Evolutionary conservation across 2,888 invertebrate genomes (phyloP), one percentile per base, ranked within the genome.

Genomic region (Pyrgus malvae): DNA sequence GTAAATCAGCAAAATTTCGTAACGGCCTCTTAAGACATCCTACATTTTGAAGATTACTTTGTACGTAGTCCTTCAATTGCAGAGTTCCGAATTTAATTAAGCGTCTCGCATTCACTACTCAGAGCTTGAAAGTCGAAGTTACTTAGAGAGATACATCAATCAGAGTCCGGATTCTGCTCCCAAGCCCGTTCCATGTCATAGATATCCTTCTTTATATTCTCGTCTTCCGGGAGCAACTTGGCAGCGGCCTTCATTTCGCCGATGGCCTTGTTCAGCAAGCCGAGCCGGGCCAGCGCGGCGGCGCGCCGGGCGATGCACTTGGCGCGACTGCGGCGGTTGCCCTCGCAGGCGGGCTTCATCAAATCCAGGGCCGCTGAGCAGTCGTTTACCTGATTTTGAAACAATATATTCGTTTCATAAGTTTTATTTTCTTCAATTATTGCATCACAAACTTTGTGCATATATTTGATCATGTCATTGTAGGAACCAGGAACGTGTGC

Each of bases 181-280:
- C 97, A 89, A 11, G 96, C 96, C 66, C 95, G 94, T 48, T 92
- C 92, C 92, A 95, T 94, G 64, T 95, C 95, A 63, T 93, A 91
- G 12, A 93, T 85, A 72, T 94, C 94, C 46, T 86, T 82, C 70
- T 90, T 90, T 40, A 95, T 90, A 8, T 85, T 83, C 38, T 92
- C 88, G 67, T 94, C 92, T 4, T 91, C 84, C 0, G 95, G 94
- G 49, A 93, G 75, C 14, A 96, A 83, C 68, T 92, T 92, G 7
- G 93, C 72, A 1, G 96, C 96, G 4, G 93, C 93, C 73, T 94
- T 93, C 80, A 96, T 92, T 81, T 97, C 96, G 55, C 91, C 91
- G 42, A 95, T 91, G 31, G 93, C 95, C 76, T 96, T 94, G 59
- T 90, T 91, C 40, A 93, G 89, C 69, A 93, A 90, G 2, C 95